Evolutionary conservation across 2,888 invertebrate species (phyloP).

Genomic region (Ecliptopera silaceata): DNA sequence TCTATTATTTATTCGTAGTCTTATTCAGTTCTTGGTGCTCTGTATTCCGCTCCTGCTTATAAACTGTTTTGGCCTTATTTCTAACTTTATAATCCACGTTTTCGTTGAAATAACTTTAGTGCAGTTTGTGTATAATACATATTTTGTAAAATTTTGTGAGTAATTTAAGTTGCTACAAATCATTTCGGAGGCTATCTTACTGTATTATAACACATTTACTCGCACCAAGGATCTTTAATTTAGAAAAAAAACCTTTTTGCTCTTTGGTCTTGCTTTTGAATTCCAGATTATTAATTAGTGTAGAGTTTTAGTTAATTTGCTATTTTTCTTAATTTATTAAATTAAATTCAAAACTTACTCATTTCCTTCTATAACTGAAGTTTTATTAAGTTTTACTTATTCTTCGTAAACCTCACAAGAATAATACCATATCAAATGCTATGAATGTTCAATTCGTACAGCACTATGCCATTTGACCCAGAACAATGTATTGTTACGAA

Average conservation of each 20-base stretch:
- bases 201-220: background rate
- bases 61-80: constrained; percentile 25
- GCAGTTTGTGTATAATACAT: constrained; percentile 36
- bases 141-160: constrained; percentile 39
- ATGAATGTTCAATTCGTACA: constrained; percentile 34
- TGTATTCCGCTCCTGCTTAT: constrained; percentile 24
- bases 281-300: too few relatives aligned
- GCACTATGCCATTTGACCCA: constrained; percentile 29
- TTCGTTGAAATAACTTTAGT: constrained; percentile 41
- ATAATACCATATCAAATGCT: constrained; percentile 26
- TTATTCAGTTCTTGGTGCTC: background rate
- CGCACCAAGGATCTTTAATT: background rate
- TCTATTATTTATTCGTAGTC: constrained; percentile 7
- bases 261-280: background rate
- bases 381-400: background rate
- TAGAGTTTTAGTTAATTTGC: too few relatives aligned
- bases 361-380: too few relatives aligned
- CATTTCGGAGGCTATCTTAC: constrained; percentile 19
- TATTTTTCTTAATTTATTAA: too few relatives aligned
- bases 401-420: constrained; percentile 1
- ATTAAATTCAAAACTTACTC: too few relatives aligned
- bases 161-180: constrained; percentile 36
- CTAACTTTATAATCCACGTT: constrained; percentile 39
- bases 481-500: constrained; percentile 40
- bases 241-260: background rate